Evolutionary conservation across 2,797 vertebrate species (phyloP).

Genomic region (Eospalax fontanierii): DNA sequence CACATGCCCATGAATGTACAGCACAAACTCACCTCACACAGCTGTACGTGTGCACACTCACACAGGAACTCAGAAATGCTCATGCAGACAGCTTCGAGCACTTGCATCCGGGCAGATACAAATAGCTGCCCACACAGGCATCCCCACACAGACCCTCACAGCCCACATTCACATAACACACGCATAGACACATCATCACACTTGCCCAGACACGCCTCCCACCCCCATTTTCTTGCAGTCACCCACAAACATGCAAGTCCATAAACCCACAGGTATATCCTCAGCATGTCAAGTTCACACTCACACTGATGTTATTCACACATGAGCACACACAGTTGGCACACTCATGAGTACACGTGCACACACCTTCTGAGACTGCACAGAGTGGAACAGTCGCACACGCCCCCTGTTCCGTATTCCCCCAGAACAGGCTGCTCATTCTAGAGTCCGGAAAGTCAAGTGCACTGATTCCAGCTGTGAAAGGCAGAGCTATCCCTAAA

Average conservation of each 20-base stretch:
- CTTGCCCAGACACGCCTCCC: neutral
- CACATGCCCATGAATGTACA: fast-evolving
- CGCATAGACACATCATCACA: fast-evolving
- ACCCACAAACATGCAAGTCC: fast-evolving
- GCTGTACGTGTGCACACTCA: neutral
- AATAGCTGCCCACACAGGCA: neutral
- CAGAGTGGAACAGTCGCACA: no score
- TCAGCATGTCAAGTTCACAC: no score
- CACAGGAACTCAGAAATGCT: fast-evolving
- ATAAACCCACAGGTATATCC: neutral
- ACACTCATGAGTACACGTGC: neutral
- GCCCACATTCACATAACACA: neutral
- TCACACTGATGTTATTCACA: neutral
- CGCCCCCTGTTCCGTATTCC: neutral
- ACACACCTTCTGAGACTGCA: neutral
- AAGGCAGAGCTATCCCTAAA: neutral
- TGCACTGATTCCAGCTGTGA: neutral
- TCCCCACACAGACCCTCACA: neutral
- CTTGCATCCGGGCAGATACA: fast-evolving
- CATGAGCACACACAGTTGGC: neutral
- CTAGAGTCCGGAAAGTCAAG: neutral
- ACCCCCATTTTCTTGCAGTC: neutral
- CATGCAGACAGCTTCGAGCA: neutral
- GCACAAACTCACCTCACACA: neutral
- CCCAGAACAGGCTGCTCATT: neutral